Evolutionary conservation across 2,113 vertebrate species (phyloP), one percentile per base, ranked within the genome.

Genomic region (Actinemys pallida): DNA sequence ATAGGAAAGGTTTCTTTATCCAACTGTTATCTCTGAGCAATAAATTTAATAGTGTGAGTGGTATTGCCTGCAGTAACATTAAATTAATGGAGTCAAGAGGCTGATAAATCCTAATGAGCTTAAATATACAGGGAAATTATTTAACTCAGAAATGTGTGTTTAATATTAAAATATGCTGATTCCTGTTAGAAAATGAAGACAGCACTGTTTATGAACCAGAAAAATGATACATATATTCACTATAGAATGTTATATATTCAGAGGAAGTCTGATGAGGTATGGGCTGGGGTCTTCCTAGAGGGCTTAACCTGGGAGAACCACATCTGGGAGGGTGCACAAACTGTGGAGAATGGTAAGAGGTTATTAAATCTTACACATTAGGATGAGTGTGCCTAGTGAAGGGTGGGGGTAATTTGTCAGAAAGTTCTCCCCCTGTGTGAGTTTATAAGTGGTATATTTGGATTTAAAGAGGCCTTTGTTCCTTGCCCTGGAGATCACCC

Each of bases 131-230:
- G 49, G 25, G 35, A 95, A 94, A 95, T 93, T 75, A 93, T 96
- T 93, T 86, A 95, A 96, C 83, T 90, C 85, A 93, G 84, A 62
- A 89, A 72, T 72, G 94, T 96, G 90, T 84, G 52, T 91, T 97
- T 93, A 84, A 88, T 94, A 95, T 93, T 96, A 93, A 97, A 96
- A 94, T 96, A 94, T 93, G 93, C 81, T 90, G 85, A 95, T 96
- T 94, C 93, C 85, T 86, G 6, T 65, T 90, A 19, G 81, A 95
- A 95, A 94, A 93, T 89, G 11, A 82, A 92, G 62, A 96, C 72
- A 65, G 78, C 5, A 84, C 84, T 86, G 52, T 89, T 2, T 31
- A 2, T 95, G 89, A 95, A 95, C 81, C 56, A 88, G 72, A 90
- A 94, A 86, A 47, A 31, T 92, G 79, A 47, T 0, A 8, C 45